These are phyloP conservation scores for Camponotus pennsylvanicus DNA, from an alignment of 1,140 invertebrate genomes.

Conservation along the genomic window DNA sequence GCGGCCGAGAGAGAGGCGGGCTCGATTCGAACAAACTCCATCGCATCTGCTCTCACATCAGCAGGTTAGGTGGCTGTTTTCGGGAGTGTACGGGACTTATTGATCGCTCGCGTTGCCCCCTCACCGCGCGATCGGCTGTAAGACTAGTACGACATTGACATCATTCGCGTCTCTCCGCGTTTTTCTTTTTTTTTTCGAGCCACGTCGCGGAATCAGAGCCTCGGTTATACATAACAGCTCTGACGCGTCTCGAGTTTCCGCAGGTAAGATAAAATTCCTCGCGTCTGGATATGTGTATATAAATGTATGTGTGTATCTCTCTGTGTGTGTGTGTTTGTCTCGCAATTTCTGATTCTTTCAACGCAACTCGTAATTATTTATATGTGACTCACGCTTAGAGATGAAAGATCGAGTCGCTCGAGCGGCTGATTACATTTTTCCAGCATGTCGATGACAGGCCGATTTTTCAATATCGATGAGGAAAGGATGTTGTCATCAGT, in stretches of 20 bases:
- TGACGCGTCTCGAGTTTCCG: not conserved
- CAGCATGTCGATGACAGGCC: no score
- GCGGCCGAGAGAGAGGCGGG: not conserved
- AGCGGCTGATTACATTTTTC: no score
- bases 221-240: not conserved
- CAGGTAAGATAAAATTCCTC: constrained; percentile 25
- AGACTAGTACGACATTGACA: constrained; percentile 67
- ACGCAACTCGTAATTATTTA: no score
- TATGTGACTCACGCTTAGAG: no score
- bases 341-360: not conserved
- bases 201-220: not conserved
- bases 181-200: constrained; percentile 46
- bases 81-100: constrained; percentile 68
- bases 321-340: not conserved
- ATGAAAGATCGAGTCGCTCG: no score
- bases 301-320: not conserved
- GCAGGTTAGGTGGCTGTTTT: constrained; percentile 76
- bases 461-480: no score
- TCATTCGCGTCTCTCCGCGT: constrained; percentile 18
- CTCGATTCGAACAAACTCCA: not conserved
- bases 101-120: constrained; percentile 76
- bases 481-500: no score
- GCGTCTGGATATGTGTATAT: no score
- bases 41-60: not conserved
- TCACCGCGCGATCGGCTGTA: constrained; percentile 37